phyloP scores from a whole-genome alignment of 2,113 vertebrate species.

The Solea senegalensis region DNA sequence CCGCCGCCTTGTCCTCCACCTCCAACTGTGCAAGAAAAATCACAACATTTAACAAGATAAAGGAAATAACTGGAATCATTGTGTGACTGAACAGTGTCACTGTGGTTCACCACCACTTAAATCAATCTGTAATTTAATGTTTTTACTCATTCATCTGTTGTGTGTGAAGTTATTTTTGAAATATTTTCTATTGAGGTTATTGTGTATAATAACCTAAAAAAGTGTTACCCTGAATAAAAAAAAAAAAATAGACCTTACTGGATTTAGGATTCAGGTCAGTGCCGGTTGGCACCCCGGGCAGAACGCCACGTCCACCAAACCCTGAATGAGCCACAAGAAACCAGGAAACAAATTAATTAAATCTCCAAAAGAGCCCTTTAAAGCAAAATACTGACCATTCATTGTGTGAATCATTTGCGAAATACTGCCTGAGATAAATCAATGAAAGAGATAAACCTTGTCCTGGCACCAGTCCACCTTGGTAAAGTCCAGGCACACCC shows the following conservation, averaged over 20 bases:
- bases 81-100: not conserved
- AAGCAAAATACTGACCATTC: not conserved
- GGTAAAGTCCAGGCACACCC: slow-evolving; percentile 82
- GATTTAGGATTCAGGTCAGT: slow-evolving; percentile 88
- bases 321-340: slow-evolving; percentile 74
- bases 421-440: not conserved
- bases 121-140: too few species aligned
- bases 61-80: not conserved
- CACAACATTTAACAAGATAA: slow-evolving; percentile 3
- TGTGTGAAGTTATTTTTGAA: too few species aligned
- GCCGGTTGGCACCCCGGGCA: slow-evolving; percentile 94
- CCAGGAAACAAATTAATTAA: not conserved
- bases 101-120: too few species aligned
- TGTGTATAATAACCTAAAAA: too few species aligned
- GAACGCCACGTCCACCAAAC: slow-evolving; percentile 88
- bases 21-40: slow-evolving; percentile 54
- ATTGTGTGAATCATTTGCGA: not conserved
- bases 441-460: slow-evolving; percentile 68
- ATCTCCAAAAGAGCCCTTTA: not conserved
- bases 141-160: too few species aligned
- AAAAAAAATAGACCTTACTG: slow-evolving; percentile 55
- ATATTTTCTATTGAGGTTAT: too few species aligned
- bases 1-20: slow-evolving; percentile 60
- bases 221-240: too few species aligned
- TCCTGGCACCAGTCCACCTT: slow-evolving; percentile 78